These are phyloP conservation scores for Neomonachus schauinslandi DNA, from an alignment of 2,113 vertebrate genomes.

Conservation along the genomic window DNA sequence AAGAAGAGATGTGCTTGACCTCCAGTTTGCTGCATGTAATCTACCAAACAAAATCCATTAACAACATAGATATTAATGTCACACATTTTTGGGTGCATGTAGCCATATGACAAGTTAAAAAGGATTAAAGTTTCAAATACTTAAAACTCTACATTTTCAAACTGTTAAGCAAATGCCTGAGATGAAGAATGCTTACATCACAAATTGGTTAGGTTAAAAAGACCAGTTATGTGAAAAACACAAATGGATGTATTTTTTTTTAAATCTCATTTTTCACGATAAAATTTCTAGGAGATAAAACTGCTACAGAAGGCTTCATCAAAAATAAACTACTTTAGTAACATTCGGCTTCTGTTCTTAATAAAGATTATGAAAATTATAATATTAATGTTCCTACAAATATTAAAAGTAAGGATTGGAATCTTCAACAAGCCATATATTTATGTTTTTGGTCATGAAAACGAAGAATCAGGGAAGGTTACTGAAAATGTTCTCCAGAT, in stretches of 20 bases:
- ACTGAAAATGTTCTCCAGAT: background rate
- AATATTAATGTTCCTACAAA: background rate
- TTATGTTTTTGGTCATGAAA: slow-evolving; percentile 29
- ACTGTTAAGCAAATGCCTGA: background rate
- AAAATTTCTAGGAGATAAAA: slow-evolving; percentile 34
- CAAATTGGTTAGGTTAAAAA: slow-evolving; percentile 38
- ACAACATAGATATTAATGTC: background rate
- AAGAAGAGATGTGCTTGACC: slow-evolving; percentile 99
- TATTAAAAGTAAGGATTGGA: background rate
- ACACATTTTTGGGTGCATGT: background rate
- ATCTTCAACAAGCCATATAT: background rate
- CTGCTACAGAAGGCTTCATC: background rate
- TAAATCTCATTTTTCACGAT: background rate
- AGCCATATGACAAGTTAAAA: background rate
- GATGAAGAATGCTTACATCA: background rate
- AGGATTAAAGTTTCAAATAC: background rate
- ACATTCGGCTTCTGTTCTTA: slow-evolving; percentile 33
- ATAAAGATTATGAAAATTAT: slow-evolving; percentile 5
- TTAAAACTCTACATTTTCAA: background rate
- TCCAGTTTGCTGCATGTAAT: slow-evolving; percentile 98
- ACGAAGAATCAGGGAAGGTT: slow-evolving; percentile 24
- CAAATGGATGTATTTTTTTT: background rate
- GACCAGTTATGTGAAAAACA: background rate
- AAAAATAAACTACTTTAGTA: slow-evolving; percentile 32
- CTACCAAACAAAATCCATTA: slow-evolving; percentile 81